These are phyloP conservation scores for Parazoanthus swiftii DNA, from an alignment of 92 coral and sea anemone genomes.

Conservation along the genomic window DNA sequence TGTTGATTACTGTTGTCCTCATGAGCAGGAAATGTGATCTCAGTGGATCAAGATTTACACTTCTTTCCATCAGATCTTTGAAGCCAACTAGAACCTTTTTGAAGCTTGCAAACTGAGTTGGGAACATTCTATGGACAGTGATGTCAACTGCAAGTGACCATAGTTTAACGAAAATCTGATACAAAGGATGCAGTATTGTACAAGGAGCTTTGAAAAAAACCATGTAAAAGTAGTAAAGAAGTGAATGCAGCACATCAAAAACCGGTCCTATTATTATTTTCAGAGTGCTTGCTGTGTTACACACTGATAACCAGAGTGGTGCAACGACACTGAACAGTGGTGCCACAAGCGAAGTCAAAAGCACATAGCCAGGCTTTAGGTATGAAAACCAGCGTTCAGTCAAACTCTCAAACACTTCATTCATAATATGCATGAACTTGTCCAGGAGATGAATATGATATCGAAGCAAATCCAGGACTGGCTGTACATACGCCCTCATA, in stretches of 20 bases:
- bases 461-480: constrained; percentile 77
- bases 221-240: constrained; percentile 48
- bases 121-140: constrained; percentile 52
- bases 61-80: constrained; percentile 67
- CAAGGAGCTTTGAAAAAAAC: constrained; percentile 65
- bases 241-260: constrained; percentile 58
- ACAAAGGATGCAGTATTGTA: constrained; percentile 58
- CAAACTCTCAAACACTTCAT: constrained; percentile 79
- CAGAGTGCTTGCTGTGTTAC: constrained; percentile 43
- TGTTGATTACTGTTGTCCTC: constrained; percentile 88
- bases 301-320: constrained; percentile 59
- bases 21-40: constrained; percentile 80
- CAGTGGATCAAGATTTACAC: constrained; percentile 83
- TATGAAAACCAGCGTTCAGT: constrained; percentile 92
- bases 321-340: constrained; percentile 62
- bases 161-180: constrained; percentile 45
- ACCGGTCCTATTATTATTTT: constrained; percentile 59
- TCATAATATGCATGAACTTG: constrained; percentile 68
- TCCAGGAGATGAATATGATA: constrained; percentile 80
- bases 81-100: constrained; percentile 38
- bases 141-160: constrained; percentile 62
- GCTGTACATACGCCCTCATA: constrained; percentile 80
- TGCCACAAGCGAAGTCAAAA: constrained; percentile 69
- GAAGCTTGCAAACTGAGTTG: constrained; percentile 51
- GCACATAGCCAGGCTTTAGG: constrained; percentile 84